Evolutionary conservation across 2,888 invertebrate species (phyloP).

Genomic region (Melitaea athalia): DNA sequence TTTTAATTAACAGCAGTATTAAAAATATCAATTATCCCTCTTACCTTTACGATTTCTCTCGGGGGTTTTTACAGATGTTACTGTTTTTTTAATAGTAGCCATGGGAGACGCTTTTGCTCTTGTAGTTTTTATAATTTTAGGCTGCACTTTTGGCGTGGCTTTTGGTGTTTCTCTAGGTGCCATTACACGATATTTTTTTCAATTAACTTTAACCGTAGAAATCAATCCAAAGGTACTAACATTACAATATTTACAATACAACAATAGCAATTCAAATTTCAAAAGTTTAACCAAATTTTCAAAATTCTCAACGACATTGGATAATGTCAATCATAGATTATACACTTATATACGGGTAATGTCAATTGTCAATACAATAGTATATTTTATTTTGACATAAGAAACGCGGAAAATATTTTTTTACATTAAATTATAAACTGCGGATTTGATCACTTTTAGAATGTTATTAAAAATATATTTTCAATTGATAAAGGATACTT

Average conservation of each 20-base stretch:
- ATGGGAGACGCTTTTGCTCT: slow-evolving; percentile 57
- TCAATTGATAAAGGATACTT: no score
- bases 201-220: not conserved
- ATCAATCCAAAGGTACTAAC: no score
- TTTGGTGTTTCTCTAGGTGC: slow-evolving; percentile 64
- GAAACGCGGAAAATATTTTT: no score
- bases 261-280: no score
- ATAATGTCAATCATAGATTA: not conserved
- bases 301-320: slow-evolving; percentile 9
- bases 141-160: slow-evolving; percentile 57
- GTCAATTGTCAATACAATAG: no score
- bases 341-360: no score
- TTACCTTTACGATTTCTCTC: slow-evolving; percentile 52
- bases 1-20: no score
- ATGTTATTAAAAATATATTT: no score
- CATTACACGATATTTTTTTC: slow-evolving; percentile 45
- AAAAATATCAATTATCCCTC: not conserved
- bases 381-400: no score
- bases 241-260: no score
- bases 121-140: slow-evolving; percentile 49
- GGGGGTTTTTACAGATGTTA: slow-evolving; percentile 49
- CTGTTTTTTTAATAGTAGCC: slow-evolving; percentile 54
- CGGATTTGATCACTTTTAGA: no score
- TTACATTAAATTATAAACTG: no score
- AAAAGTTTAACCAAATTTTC: not conserved